Base-by-base conservation (phyloP, 1,140 invertebrate species). In the Homalodisca vitripennis region DNA sequence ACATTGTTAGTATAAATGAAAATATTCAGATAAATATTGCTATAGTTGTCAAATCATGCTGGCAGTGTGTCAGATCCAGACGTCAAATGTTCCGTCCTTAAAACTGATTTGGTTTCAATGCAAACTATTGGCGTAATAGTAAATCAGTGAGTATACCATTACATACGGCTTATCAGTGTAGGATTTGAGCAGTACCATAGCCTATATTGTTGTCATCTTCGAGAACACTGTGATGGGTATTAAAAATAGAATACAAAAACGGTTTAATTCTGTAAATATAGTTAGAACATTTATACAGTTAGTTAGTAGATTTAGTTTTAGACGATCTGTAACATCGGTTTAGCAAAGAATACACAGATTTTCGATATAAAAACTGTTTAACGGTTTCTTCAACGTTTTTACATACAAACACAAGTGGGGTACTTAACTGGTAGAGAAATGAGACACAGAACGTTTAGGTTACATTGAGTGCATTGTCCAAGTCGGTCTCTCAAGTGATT, bases 161-260 rank as follows among this genome's bases (percentile, higher is more conserved):
- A n/a, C n/a, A n/a, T n/a, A n/a, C n/a, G n/a, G n/a, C n/a, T n/a
- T n/a, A n/a, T n/a, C n/a, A n/a, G n/a, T n/a, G n/a, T n/a, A n/a
- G n/a, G n/a, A 20, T 60, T 60, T 60, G 55, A 60, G 55, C 55
- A 60, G 2, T 60, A 6, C 55, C 55, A 60, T 60, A 60, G 55
- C 27, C 6, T 60, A 60, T 60, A 60, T 60, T 60, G 55, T 60
- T 60, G 55, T 60, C 22, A 13, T 3, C 55, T 41, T 17, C 6
- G 24, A 27, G 55, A 60, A 60, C 55, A 60, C 27, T 60, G 55
- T 60, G 22, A 60, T 27, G 55, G 22, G 22, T 60, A 30, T 60
- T 30, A 30, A 60, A 60, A 60, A 60, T 60, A 60, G 24, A 27
- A 60, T 60, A 60, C 55, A 60, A 60, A 41, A 60, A 60, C 48